These are phyloP conservation scores for Coboldia fuscipes DNA, from an alignment of 1,140 invertebrate species.

Conservation along the genomic window DNA sequence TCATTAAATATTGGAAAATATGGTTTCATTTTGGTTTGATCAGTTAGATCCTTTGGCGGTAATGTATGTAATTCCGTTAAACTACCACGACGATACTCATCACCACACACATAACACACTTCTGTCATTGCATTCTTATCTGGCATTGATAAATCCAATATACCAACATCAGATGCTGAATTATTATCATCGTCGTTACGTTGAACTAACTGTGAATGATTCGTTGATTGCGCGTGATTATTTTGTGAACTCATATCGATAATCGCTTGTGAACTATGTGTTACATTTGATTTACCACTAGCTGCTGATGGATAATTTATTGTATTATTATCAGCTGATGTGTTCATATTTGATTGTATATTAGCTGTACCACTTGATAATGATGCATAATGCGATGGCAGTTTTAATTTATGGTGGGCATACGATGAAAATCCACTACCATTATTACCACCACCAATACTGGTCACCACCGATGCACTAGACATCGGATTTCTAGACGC, in stretches of 20 bases:
- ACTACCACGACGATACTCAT: conserved; percentile 59
- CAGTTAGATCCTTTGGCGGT: conserved; percentile 25
- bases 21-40: conserved; percentile 29
- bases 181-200: conserved; percentile 4
- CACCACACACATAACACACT: conserved; percentile 76
- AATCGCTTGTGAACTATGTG: too few species aligned
- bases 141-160: conserved; percentile 72
- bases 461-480: too few species aligned
- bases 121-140: conserved; percentile 76
- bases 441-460: conserved; percentile 6
- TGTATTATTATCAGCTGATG: too few species aligned
- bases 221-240: too few species aligned
- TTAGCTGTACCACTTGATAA: too few species aligned
- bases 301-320: too few species aligned
- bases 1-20: conserved; percentile 68
- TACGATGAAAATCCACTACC: conserved; percentile 10
- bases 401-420: conserved; percentile 18
- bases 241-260: too few species aligned
- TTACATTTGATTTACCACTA: too few species aligned
- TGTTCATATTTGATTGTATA: too few species aligned
- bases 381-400: too few species aligned
- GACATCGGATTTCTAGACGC: too few species aligned
- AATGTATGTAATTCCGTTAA: conserved; percentile 35
- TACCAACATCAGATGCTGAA: conserved; percentile 34
- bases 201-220: too few species aligned